These are phyloP conservation scores for Rotaria socialis DNA, from an alignment of 2,888 invertebrate genomes.

Conservation along the genomic window DNA sequence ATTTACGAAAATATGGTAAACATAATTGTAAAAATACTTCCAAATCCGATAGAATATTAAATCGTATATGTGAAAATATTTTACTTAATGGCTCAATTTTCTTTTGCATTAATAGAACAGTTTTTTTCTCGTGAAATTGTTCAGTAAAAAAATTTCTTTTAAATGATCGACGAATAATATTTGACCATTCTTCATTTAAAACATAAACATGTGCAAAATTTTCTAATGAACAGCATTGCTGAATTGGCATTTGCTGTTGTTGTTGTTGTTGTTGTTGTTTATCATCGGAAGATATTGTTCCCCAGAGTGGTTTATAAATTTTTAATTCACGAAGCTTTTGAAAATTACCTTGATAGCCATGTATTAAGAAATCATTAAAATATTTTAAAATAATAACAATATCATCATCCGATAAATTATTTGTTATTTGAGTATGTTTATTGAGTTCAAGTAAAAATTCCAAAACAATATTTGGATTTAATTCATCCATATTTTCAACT, in stretches of 20 bases:
- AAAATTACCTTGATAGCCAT: conserved; percentile 42
- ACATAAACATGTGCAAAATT: conserved; percentile 33
- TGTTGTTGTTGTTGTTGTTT: background rate
- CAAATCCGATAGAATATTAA: conserved; percentile 37
- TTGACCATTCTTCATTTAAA: conserved; percentile 39
- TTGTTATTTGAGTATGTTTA: conserved; percentile 39
- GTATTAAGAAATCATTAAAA: conserved; percentile 45
- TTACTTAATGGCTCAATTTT: conserved; percentile 38
- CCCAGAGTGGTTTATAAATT: conserved; percentile 39
- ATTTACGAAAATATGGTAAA: conserved; percentile 39
- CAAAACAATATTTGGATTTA: conserved; percentile 41
- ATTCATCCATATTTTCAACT: conserved; percentile 42
- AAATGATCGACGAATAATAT: conserved; percentile 39
- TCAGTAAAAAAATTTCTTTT: conserved; percentile 36
- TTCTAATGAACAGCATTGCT: conserved; percentile 19
- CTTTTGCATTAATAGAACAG: conserved; percentile 33
- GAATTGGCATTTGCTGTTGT: background rate
- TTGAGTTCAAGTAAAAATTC: conserved; percentile 43
- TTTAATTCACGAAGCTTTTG: conserved; percentile 41
- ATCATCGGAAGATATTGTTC: background rate
- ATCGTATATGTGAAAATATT: conserved; percentile 41
- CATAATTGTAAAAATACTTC: conserved; percentile 44
- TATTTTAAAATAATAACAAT: conserved; percentile 43
- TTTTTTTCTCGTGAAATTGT: conserved; percentile 36
- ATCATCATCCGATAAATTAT: conserved; percentile 43